phyloP scores from a whole-genome alignment of 2,113 vertebrate genomes.

The Psittacus erithacus region DNA sequence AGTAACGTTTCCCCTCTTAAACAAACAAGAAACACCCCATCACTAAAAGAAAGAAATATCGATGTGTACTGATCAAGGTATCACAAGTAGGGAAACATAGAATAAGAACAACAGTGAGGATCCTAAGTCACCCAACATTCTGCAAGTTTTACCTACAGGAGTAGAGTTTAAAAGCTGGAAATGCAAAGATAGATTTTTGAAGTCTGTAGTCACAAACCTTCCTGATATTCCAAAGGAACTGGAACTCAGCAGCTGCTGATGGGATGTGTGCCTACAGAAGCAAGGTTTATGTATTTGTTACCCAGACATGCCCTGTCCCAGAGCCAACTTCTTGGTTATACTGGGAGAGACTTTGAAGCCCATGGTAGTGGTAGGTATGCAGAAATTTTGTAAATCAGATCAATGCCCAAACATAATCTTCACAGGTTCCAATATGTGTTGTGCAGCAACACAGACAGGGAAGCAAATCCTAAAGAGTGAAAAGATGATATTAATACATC shows the following conservation, averaged over 20 bases:
- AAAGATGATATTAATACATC: neutral
- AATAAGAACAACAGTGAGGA: fast-evolving
- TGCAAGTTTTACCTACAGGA: neutral
- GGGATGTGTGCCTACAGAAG: neutral
- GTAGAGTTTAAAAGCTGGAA: neutral
- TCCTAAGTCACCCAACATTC: neutral
- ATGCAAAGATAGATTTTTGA: neutral
- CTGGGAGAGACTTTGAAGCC: neutral
- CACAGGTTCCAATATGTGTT: neutral
- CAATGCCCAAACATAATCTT: neutral
- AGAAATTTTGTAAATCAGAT: neutral
- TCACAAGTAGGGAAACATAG: neutral
- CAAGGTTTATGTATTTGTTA: neutral
- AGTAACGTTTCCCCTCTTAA: neutral
- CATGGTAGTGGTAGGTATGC: fast-evolving
- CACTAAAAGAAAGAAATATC: neutral
- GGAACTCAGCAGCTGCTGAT: neutral
- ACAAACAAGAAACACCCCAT: neutral
- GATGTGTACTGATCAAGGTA: neutral
- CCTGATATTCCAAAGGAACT: neutral
- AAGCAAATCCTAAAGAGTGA: neutral
- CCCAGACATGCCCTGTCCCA: neutral
- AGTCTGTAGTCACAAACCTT: neutral
- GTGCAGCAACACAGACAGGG: neutral
- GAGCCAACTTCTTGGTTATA: neutral